Conservation (phyloP, 2,797 vertebrate species). For the Cryptoblepharus egeriae region DNA sequence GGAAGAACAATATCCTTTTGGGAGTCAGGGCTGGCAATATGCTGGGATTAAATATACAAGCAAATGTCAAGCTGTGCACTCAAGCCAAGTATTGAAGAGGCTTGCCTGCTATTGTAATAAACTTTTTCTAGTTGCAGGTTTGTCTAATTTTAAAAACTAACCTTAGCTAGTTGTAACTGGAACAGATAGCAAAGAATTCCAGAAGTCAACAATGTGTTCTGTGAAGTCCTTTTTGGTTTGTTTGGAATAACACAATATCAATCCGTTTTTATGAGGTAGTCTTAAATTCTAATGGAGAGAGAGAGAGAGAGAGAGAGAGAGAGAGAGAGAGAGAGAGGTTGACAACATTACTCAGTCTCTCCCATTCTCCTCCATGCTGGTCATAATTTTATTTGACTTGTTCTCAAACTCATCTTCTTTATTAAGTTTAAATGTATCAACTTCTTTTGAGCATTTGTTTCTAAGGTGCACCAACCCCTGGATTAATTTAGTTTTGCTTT, state of each 20-base stretch:
- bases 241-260: background rate
- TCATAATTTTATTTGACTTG: background rate
- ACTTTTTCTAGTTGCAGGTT: background rate
- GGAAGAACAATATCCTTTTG: constrained; percentile 23
- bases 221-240: background rate
- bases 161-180: background rate
- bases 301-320: too few species aligned
- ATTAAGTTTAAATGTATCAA: background rate
- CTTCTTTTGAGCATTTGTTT: constrained; percentile 3
- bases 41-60: constrained; percentile 25
- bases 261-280: background rate
- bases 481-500: background rate
- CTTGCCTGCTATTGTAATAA: background rate
- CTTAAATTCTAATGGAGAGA: background rate
- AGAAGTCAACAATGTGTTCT: too few species aligned
- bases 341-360: background rate
- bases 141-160: background rate
- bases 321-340: too few species aligned
- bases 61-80: constrained; percentile 23
- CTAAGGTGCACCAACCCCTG: background rate
- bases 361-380: background rate
- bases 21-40: constrained; percentile 25
- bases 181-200: background rate
- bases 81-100: constrained; percentile 1
- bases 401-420: background rate